Conservation (phyloP, 2,888 invertebrate genomes). For the Antheraea yamamai region DNA sequence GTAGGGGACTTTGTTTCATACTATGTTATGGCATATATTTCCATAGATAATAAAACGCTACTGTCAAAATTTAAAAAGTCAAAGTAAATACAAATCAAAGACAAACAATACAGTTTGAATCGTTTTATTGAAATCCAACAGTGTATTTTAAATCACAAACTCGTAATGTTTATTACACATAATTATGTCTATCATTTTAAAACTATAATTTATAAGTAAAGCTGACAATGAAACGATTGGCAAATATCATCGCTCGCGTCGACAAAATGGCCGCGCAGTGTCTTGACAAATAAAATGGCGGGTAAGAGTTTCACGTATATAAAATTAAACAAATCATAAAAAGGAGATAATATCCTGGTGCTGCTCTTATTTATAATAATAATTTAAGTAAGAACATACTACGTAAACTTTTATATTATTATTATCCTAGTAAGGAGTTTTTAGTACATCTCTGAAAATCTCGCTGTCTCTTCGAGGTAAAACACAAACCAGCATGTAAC, state of each 20-base stretch:
- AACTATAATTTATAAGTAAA: constrained; percentile 23
- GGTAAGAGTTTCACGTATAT: background rate
- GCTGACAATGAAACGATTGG: constrained; percentile 16
- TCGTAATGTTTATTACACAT: constrained; percentile 17
- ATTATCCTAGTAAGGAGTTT: background rate
- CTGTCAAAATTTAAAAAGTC: background rate
- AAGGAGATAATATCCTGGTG: background rate
- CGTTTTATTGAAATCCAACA: constrained; percentile 8
- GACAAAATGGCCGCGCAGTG: background rate
- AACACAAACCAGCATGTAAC: too few species aligned
- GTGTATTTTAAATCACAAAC: constrained; percentile 14
- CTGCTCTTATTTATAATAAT: background rate
- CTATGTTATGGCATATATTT: too few species aligned
- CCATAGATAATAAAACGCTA: too few species aligned
- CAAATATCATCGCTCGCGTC: background rate
- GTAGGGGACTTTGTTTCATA: too few species aligned
- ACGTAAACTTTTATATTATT: background rate
- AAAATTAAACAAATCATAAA: background rate
- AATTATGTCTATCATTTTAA: constrained; percentile 1
- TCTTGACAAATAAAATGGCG: background rate
- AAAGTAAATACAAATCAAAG: background rate
- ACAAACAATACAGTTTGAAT: constrained; percentile 1
- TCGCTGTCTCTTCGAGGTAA: background rate
- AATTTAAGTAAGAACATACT: background rate
- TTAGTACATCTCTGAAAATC: background rate